Conservation (phyloP, 2,797 vertebrate genomes). For the Pangasius mekongensis region DNA sequence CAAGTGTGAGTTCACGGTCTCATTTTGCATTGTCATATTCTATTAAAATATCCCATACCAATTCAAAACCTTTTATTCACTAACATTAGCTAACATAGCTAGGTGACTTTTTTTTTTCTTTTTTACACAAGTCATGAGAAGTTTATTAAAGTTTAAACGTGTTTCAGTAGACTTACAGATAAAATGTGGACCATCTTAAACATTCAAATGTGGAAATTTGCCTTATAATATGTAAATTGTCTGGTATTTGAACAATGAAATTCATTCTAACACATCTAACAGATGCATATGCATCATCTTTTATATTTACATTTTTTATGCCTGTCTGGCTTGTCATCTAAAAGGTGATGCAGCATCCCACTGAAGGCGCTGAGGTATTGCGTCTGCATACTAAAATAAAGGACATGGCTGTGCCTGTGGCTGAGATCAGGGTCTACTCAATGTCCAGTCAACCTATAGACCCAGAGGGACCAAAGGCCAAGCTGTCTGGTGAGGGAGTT, state of each 20-base stretch:
- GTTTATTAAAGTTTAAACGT: neutral
- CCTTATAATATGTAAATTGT: neutral
- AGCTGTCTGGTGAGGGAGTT: conserved; percentile 81
- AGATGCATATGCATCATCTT: neutral
- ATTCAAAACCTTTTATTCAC: neutral
- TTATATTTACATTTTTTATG: neutral
- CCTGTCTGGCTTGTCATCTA: neutral
- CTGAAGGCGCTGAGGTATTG: conserved; percentile 90
- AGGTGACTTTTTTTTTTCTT: neutral
- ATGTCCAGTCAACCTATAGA: conserved; percentile 97
- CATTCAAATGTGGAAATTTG: neutral
- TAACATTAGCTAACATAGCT: neutral
- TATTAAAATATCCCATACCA: neutral
- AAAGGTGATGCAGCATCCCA: conserved; percentile 97
- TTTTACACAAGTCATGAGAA: neutral
- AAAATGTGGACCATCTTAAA: neutral
- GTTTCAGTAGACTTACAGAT: neutral
- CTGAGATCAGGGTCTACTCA: conserved; percentile 94
- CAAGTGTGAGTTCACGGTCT: neutral
- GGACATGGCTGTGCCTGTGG: conserved; percentile 87
- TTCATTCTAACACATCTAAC: neutral
- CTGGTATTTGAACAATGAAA: neutral
- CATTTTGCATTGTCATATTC: neutral
- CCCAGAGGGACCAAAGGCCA: conserved; percentile 90
- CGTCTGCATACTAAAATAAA: conserved; percentile 95